Evolutionary conservation across 2,113 vertebrate species (phyloP).

Genomic region (Cyphomyrus discorhynchus): DNA sequence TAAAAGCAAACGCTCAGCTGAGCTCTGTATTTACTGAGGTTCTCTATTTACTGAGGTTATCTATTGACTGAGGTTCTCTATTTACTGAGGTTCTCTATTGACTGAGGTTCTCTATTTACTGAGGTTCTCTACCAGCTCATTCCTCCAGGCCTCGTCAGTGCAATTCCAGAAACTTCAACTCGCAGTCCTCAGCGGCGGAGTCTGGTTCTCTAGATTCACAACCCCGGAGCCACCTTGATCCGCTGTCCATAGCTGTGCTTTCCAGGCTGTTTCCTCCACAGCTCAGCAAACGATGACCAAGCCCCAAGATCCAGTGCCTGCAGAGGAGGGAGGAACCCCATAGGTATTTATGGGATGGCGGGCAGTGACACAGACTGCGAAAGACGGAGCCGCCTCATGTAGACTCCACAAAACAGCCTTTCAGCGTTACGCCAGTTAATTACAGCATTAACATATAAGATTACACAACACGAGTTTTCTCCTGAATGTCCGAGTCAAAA

Average conservation of each 20-base stretch:
- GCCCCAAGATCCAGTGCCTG: background rate
- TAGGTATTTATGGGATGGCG: slow-evolving; percentile 36
- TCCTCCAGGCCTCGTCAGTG: background rate
- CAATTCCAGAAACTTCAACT: background rate
- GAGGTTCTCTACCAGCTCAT: background rate
- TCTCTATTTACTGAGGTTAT: too few species aligned
- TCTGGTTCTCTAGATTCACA: background rate
- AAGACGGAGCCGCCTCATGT: slow-evolving; percentile 33
- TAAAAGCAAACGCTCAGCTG: background rate
- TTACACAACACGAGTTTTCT: slow-evolving; percentile 42
- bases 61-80: too few species aligned
- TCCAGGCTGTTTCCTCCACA: background rate
- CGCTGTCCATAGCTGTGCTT: too few species aligned
- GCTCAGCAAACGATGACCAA: background rate
- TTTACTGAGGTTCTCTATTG: too few species aligned
- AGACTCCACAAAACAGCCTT: slow-evolving; percentile 40
- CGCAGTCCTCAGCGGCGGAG: background rate
- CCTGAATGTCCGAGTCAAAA: slow-evolving; percentile 22
- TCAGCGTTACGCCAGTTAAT: slow-evolving; percentile 45
- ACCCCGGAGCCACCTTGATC: background rate
- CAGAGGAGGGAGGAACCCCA: background rate
- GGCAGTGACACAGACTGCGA: slow-evolving; percentile 31
- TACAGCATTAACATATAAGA: slow-evolving; percentile 39
- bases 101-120: background rate
- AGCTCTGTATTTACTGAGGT: background rate